Evolutionary conservation across 2,888 invertebrate species (phyloP).

Genomic region (Buathra laborator): DNA sequence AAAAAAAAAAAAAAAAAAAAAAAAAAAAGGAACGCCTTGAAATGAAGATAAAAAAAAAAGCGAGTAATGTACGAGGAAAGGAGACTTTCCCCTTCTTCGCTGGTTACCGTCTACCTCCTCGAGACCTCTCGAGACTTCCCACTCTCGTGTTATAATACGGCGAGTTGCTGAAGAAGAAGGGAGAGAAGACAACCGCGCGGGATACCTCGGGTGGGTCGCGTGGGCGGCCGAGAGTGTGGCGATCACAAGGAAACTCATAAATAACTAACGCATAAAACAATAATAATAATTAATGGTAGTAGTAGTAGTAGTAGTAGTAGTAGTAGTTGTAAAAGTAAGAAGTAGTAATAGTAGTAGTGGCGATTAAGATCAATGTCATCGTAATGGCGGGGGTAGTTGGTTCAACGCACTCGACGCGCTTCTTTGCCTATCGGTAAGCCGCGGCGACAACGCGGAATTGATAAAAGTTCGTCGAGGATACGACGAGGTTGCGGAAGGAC

Average conservation of each 20-base stretch:
- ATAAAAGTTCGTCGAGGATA: conserved; percentile 23
- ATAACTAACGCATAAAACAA: conserved; percentile 80
- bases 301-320: conserved; percentile 67
- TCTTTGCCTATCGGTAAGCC: conserved; percentile 1
- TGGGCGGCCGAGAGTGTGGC: conserved; percentile 78
- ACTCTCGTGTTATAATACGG: conserved; percentile 52
- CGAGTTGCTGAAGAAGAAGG: conserved; percentile 40
- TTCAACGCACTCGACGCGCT: conserved; percentile 37
- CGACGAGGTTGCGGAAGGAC: neutral
- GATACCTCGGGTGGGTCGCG: conserved; percentile 64
- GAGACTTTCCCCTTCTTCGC: conserved; percentile 49
- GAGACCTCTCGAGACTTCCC: conserved; percentile 67
- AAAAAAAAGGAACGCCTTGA: conserved; percentile 56
- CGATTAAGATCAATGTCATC: conserved; percentile 75
- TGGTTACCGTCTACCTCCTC: conserved; percentile 55
- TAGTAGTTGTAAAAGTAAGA: conserved; percentile 57
- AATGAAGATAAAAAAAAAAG: conserved; percentile 50
- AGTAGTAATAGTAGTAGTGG: conserved; percentile 71
- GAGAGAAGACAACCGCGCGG: conserved; percentile 54
- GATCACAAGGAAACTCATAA: conserved; percentile 79
- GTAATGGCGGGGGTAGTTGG: conserved; percentile 71
- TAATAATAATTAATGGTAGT: conserved; percentile 73
- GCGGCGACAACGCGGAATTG: neutral
- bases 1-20: conserved; percentile 37
- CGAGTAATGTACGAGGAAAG: conserved; percentile 64